Evolutionary conservation across 1,140 invertebrate species (phyloP), one percentile per base, ranked within the genome.

Genomic region (Tetramorium alpestre): DNA sequence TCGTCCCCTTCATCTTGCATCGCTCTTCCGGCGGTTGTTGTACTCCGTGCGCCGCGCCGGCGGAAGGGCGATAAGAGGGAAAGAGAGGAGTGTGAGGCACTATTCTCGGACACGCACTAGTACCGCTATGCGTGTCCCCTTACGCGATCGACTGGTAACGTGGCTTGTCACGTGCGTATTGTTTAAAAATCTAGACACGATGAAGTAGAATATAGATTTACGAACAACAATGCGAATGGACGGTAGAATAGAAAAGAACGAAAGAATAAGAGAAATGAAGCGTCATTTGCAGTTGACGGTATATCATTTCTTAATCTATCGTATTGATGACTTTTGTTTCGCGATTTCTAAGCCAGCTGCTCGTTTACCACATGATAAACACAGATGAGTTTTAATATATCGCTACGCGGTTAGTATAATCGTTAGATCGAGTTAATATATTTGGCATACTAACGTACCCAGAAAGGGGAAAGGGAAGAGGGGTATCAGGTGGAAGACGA

Each of bases 141-240:
- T 77, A 65, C 49, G 72, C 73, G 56, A 85, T 65, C 47, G 70
- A 85, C 70, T 85, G 72, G 82, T 88, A 85, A 88, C 82, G 65
- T 69, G 51, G 64, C 41, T 73, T 62, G 54, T 86, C 82, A 51
- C 33, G 56, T 56, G 65, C 44, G 54, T 51, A 38, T 49, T 77
- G 49, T 73, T 78, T 49, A 28, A 73, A 38, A 18, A 25, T 41
- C 6, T 28, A 58, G 41, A 44, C 16, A 38, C 58, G 16, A 49
- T 28, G 38, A 80, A 69, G 47, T 28, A 8, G 2, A 47, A 62
- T 47, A 25, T 65, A 60, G 18, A 58, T 69, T 56, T 28, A 5
- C 47, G 13, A n/a, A 28, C 16, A 49, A 81, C 49, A 44, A n/a
- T 28, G 38, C n/a, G 5, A 54, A 81, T 56, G 51, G 4, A 44